These are phyloP conservation scores for Tigriopus californicus DNA, from an alignment of 2,888 invertebrate species.

Conservation along the genomic window DNA sequence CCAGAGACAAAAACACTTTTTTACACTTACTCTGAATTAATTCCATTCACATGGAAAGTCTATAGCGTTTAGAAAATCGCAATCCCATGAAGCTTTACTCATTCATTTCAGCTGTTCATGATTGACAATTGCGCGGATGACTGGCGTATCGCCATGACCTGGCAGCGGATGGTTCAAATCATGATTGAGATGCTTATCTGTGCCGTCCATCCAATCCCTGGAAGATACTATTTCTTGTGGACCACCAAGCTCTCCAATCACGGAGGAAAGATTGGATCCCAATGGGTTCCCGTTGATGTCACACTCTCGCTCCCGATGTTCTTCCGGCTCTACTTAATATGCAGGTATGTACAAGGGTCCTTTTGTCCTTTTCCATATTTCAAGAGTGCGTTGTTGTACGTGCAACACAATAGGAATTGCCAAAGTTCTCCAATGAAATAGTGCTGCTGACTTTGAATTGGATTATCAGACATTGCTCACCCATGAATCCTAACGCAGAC, in stretches of 20 bases:
- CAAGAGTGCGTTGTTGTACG: no score
- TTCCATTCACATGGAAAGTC: no score
- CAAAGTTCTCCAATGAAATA: no score
- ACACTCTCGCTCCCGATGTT: constrained; percentile 98
- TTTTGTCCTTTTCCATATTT: no score
- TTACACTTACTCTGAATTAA: no score
- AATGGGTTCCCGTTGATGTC: constrained; percentile 79
- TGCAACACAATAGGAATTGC: no score
- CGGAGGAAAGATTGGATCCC: constrained; percentile 34
- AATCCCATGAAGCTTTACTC: no score
- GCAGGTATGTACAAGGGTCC: constrained; percentile 30
- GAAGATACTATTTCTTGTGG: constrained; percentile 89
- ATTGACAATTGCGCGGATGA: constrained; percentile 99
- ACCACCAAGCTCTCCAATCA: constrained; percentile 84
- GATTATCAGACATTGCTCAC: no score
- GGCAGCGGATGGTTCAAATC: constrained; percentile 86
- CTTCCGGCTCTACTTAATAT: constrained; percentile 94
- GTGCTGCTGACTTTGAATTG: no score
- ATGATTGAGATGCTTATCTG: constrained; percentile 80
- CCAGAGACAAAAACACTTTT: no score
- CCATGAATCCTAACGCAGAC: no score
- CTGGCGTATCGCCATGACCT: constrained; percentile 99
- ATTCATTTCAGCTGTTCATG: constrained; percentile 75
- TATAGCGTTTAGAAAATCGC: no score
- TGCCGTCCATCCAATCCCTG: constrained; percentile 93